Conservation (phyloP, 2,888 invertebrate species). For the Erannis defoliaria region DNA sequence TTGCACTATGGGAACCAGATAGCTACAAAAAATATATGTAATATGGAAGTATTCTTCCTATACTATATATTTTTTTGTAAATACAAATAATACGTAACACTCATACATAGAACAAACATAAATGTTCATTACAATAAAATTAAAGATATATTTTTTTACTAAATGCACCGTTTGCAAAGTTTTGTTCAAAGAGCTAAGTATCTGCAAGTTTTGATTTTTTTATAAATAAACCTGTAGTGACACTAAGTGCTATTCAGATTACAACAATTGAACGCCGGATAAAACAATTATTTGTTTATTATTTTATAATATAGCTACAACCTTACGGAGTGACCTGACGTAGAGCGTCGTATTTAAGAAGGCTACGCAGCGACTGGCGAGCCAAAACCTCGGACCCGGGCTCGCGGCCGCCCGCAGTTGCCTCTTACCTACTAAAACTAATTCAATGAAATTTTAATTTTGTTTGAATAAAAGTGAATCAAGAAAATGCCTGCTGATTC, state of each 20-base stretch:
- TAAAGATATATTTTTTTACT: not conserved
- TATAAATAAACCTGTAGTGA: not conserved
- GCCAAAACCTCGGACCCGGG: slow-evolving; percentile 70
- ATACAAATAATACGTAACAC: too few relatives aligned
- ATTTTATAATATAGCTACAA: slow-evolving; percentile 59
- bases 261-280: slow-evolving; percentile 27
- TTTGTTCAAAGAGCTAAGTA: not conserved
- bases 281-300: slow-evolving; percentile 49
- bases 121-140: too few relatives aligned
- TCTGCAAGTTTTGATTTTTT: not conserved
- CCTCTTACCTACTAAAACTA: slow-evolving; percentile 51
- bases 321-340: slow-evolving; percentile 80
- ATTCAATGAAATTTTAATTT: slow-evolving; percentile 58
- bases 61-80: too few relatives aligned
- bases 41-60: too few relatives aligned
- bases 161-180: not conserved
- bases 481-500: slow-evolving; percentile 80
- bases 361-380: slow-evolving; percentile 66
- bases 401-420: slow-evolving; percentile 71
- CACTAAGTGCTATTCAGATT: not conserved
- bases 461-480: slow-evolving; percentile 51
- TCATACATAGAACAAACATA: too few relatives aligned
- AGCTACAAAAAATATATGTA: too few relatives aligned
- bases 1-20: too few relatives aligned
- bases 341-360: slow-evolving; percentile 79